Percentiles rank a stretch among this genome's conserved stretches.
These are phyloP conservation scores for Chionoecetes opilio DNA, from an alignment of 1,140 invertebrate species.

Conservation along the genomic window DNA sequence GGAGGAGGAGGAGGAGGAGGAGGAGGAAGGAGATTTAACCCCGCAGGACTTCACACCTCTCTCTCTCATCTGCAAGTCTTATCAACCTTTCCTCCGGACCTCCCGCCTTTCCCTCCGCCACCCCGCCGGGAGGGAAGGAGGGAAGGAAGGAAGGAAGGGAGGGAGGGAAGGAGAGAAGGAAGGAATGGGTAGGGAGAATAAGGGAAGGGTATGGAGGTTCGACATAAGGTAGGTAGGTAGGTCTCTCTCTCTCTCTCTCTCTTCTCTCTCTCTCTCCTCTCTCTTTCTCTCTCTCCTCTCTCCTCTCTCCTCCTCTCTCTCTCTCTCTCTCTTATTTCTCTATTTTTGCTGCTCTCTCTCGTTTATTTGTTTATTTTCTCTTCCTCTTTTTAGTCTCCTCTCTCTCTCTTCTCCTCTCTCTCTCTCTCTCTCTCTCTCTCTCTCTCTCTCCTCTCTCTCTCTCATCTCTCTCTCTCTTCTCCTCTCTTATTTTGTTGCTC, in stretches of 20 bases:
- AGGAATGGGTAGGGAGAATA: neutral
- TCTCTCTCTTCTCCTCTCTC: too few relatives aligned
- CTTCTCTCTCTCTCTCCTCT: too few relatives aligned
- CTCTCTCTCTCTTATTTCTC: too few relatives aligned
- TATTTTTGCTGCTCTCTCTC: constrained; percentile 33
- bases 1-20: constrained; percentile 21
- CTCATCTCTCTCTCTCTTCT: neutral
- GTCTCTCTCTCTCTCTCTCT: neutral
- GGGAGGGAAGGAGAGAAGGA: neutral
- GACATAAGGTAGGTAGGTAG: neutral
- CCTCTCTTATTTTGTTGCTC: too few relatives aligned
- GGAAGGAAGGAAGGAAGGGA: neutral
- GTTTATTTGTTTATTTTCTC: neutral
- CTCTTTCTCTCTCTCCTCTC: constrained; percentile 6
- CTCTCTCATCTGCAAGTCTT: constrained; percentile 58
- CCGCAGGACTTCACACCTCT: constrained; percentile 44
- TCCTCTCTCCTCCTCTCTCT: neutral
- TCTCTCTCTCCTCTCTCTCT: constrained; percentile 16
- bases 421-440: neutral
- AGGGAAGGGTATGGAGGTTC: neutral
- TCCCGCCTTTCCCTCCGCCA: constrained; percentile 5
- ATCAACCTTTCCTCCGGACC: neutral
- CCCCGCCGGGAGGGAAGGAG: neutral
- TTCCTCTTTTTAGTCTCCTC: too few relatives aligned
- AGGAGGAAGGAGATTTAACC: constrained; percentile 17